Evolutionary conservation across 2,888 invertebrate genomes (phyloP), one percentile per base, ranked within the genome.

Genomic region (Sinopyrophorus schimmeli): DNA sequence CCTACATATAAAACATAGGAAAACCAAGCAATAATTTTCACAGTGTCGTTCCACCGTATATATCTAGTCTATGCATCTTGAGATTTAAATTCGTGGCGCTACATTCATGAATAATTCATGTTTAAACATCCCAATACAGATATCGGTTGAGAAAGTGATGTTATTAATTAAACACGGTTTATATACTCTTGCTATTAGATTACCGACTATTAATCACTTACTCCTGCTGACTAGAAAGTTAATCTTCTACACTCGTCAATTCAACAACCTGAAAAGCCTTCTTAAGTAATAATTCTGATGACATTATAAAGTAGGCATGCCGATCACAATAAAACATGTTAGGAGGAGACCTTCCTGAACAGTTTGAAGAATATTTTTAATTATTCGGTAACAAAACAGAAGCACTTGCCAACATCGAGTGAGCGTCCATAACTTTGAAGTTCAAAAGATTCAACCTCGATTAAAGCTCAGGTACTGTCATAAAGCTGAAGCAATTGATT

Each of bases 111-210:
- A 70, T 70, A 61, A 70, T 70, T 69, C 69, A 70, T 62, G 59
- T 63, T 64, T 62, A 63, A 64, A 66, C 66, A 65, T 62, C 61
- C 63, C 63, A 62, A 64, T 65, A 65, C 58, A 67, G 66, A 65
- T 67, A 66, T 67, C 64, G 64, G 63, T 57, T 61, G 54, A 57
- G 61, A 57, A 57, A 64, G 60, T 67, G 68, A 69, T 69, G 66
- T 65, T 69, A 67, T 68, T 70, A 70, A 70, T 70, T 70, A 69
- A 69, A 64, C 63, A 57, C 53, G 62, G 66, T 63, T 62, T 64
- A 62, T 65, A 62, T 64, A 66, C 60, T 62, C 58, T 59, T 55
- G 54, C 46, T 42, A 23, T 40, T 37, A 40, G 37, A 37, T 54
- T 49, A 56, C 53, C 52, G 58, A 64, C 65, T 66, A 69, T 69